Evolutionary conservation across 2,797 vertebrate species (phyloP).

Genomic region (Etheostoma nigrum): DNA sequence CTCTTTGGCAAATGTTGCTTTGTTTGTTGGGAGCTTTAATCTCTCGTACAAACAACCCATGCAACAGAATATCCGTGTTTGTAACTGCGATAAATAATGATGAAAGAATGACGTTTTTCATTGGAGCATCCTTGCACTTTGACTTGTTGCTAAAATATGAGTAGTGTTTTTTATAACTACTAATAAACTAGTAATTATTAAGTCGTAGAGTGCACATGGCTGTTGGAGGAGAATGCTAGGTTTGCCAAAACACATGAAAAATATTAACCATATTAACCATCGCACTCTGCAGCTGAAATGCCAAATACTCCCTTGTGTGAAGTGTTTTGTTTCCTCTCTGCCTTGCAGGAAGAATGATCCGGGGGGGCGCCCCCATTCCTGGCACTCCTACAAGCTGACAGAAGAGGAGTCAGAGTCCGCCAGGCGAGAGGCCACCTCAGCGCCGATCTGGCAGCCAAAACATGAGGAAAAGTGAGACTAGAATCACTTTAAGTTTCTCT

Average conservation of each 20-base stretch:
- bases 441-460: constrained; percentile 82
- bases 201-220: not conserved
- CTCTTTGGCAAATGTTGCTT: not conserved
- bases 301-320: constrained; percentile 1
- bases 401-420: constrained; percentile 83
- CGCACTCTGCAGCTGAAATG: constrained; percentile 11
- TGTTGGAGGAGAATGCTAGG: not conserved
- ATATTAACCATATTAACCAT: not conserved
- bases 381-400: constrained; percentile 92
- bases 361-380: constrained; percentile 89
- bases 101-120: not conserved
- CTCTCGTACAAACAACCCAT: not conserved
- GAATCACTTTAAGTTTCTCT: not conserved
- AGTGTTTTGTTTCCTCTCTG: constrained; percentile 19
- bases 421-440: constrained; percentile 61
- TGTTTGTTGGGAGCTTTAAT: not conserved
- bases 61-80: not conserved
- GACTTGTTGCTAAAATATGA: not conserved
- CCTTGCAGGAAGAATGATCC: constrained; percentile 88
- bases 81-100: not conserved
- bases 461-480: constrained; percentile 87
- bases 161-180: not conserved
- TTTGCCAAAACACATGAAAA: not conserved
- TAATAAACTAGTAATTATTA: too few species aligned
- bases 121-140: not conserved